Evolutionary conservation across 2,888 invertebrate species (phyloP).

Genomic region (Nephrotoma guestfalica): DNA sequence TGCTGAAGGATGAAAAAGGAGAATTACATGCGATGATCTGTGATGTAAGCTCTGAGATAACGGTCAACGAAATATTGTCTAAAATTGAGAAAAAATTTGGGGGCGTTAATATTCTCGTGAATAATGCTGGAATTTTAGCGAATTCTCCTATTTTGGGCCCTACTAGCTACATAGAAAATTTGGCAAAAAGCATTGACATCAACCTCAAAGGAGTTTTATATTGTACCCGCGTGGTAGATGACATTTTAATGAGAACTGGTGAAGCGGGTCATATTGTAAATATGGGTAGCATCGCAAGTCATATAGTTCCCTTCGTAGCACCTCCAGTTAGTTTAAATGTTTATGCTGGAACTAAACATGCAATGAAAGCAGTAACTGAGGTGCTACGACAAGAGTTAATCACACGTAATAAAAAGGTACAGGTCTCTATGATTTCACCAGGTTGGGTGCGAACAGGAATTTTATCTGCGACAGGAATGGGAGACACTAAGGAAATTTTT

Average conservation of each 20-base stretch:
- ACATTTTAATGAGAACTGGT: conserved; percentile 32
- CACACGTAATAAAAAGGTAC: not conserved
- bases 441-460: not conserved
- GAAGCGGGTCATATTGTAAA: conserved; percentile 33
- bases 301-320: conserved; percentile 26
- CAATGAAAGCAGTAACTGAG: conserved; percentile 24
- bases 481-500: not conserved
- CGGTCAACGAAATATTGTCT: conserved; percentile 38
- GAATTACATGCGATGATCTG: conserved; percentile 31
- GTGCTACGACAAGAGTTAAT: conserved; percentile 24
- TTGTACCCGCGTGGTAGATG: conserved; percentile 33
- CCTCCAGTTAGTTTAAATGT: conserved; percentile 12
- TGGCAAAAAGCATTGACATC: conserved; percentile 29
- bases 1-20: not conserved
- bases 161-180: conserved; percentile 13
- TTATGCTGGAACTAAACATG: conserved; percentile 22
- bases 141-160: conserved; percentile 11
- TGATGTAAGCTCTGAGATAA: conserved; percentile 37
- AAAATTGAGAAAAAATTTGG: conserved; percentile 36
- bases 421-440: not conserved
- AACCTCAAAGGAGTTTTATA: conserved; percentile 31
- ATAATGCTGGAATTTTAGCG: conserved; percentile 36
- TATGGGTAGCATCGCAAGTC: conserved; percentile 32
- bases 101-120: conserved; percentile 39
- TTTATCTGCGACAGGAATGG: too few relatives aligned